Percentiles rank a stretch among this genome's conserved stretches.
These are phyloP conservation scores for Drosophila mayri DNA, from an alignment of 1,140 invertebrate species.

Conservation along the genomic window DNA sequence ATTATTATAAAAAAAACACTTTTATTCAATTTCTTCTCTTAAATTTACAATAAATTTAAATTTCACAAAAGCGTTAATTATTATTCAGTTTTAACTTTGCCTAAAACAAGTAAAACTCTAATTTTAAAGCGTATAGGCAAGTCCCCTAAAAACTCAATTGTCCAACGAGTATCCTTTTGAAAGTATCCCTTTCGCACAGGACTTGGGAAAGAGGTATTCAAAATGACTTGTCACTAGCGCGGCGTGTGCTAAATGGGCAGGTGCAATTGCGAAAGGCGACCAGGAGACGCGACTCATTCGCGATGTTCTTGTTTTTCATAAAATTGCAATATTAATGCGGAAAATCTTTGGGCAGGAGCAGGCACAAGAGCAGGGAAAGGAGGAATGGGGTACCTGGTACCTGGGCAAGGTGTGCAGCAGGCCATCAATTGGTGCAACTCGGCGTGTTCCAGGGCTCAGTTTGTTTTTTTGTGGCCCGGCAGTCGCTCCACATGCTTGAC, in stretches of 20 bases:
- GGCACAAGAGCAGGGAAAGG: not conserved
- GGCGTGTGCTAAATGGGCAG: conserved; percentile 59
- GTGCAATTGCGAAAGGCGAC: conserved; percentile 45
- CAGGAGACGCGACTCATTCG: conserved; percentile 20
- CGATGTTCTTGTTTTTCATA: conserved; percentile 55
- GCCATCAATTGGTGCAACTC: conserved; percentile 54
- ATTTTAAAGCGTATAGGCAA: conserved; percentile 7
- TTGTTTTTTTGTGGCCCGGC: not conserved
- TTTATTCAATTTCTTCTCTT: no score
- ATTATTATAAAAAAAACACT: no score
- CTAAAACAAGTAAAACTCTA: not conserved
- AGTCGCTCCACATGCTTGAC: conserved; percentile 45
- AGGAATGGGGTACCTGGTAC: not conserved
- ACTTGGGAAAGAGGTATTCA: conserved; percentile 19
- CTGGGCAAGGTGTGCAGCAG: conserved; percentile 50
- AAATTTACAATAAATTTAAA: no score
- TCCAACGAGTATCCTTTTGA: conserved; percentile 8
- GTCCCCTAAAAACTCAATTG: not conserved
- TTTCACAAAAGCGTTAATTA: no score
- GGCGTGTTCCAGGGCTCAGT: conserved; percentile 12
- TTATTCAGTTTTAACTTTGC: no score
- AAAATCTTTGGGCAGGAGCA: conserved; percentile 68
- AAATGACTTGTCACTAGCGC: conserved; percentile 42
- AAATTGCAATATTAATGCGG: conserved; percentile 65
- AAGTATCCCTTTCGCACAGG: conserved; percentile 16